Conservation (phyloP, 1,140 invertebrate genomes). For the Orussus abietinus region DNA sequence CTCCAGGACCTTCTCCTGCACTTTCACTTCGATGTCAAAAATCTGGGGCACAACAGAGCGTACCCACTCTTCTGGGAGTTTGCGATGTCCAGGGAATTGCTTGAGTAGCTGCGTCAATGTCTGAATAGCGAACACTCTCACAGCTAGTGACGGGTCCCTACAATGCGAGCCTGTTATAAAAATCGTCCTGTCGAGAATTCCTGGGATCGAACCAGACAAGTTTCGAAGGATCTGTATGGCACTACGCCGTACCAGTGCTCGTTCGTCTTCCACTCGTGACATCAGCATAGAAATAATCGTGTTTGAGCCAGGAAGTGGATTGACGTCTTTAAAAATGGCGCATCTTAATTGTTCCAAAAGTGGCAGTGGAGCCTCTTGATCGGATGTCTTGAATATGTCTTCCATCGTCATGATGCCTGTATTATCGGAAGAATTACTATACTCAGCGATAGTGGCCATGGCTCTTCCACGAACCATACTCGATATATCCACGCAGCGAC, state of each 20-base stretch:
- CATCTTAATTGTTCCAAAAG: conserved; percentile 23
- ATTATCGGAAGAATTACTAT: conserved; percentile 44
- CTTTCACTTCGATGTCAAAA: conserved; percentile 59
- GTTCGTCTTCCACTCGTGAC: conserved; percentile 54
- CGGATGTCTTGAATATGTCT: conserved; percentile 44
- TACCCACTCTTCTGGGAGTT: conserved; percentile 52
- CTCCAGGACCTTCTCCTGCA: conserved; percentile 61
- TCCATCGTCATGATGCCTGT: conserved; percentile 40
- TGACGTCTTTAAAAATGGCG: conserved; percentile 23
- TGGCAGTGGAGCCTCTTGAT: conserved; percentile 30
- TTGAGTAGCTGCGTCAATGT: conserved; percentile 55
- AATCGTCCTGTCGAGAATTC: conserved; percentile 17
- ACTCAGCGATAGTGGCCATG: conserved; percentile 53
- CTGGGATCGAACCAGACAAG: conserved; percentile 22
- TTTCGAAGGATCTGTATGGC: conserved; percentile 54
- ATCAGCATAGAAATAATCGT: conserved; percentile 49
- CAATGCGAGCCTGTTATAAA: conserved; percentile 53
- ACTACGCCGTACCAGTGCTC: conserved; percentile 58
- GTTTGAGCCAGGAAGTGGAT: conserved; percentile 42
- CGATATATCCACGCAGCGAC: conserved; percentile 56
- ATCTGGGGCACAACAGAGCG: conserved; percentile 57
- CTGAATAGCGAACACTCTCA: conserved; percentile 57
- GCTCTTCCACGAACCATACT: conserved; percentile 59
- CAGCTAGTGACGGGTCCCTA: conserved; percentile 55
- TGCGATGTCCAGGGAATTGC: conserved; percentile 43